phyloP scores from a whole-genome alignment of 2,113 vertebrate genomes.

The Tricholaema leucomelas region DNA sequence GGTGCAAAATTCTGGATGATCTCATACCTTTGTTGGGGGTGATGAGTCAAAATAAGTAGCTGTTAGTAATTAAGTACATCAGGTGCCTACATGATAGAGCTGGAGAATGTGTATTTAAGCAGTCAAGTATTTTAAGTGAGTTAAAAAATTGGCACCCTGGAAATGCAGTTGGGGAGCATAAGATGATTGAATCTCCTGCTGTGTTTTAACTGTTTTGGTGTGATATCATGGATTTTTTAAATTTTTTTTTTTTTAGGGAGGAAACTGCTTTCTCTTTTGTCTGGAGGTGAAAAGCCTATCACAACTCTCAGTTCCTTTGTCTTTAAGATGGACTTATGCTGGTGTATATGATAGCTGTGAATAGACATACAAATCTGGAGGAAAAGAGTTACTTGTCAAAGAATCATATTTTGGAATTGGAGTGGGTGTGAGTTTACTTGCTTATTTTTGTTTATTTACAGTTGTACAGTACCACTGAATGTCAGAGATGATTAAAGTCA shows the following conservation, averaged over 20 bases:
- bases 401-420: not conserved
- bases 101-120: not conserved
- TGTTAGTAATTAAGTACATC: not conserved
- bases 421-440: not conserved
- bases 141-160: not conserved
- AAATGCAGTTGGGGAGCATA: not conserved
- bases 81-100: not conserved
- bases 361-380: not conserved
- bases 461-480: not conserved
- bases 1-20: not conserved
- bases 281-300: not conserved
- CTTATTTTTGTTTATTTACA: not conserved
- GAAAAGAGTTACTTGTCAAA: not conserved
- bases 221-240: not conserved
- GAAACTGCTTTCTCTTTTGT: not conserved
- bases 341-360: not conserved
- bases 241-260: not conserved
- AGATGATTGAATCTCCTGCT: not conserved
- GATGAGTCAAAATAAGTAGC: not conserved
- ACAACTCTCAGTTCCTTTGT: not conserved
- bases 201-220: not conserved
- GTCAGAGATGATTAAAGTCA: not conserved
- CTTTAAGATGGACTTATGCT: not conserved
- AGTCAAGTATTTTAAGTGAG: not conserved
- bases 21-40: not conserved